Evolutionary conservation across 1,140 invertebrate genomes (phyloP), one percentile per base, ranked within the genome.

Genomic region (Drosophila quadrilineata): DNA sequence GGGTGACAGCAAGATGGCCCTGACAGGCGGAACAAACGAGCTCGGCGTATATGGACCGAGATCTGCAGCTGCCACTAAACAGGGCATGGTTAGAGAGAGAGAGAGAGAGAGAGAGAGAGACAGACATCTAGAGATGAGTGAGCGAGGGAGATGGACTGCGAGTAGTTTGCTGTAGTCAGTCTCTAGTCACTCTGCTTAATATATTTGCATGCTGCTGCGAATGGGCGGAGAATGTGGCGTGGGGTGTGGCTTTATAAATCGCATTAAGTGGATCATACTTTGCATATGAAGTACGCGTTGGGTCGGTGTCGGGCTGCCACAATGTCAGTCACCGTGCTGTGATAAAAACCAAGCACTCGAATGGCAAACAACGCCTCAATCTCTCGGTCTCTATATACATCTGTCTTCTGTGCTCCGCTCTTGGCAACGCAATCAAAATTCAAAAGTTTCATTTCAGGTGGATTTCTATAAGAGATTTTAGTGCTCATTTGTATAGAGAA

Each of bases 191-290:
- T 64, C 40, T 19, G 57, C 56, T 73, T 71, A 74, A 77, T 84
- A 79, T 71, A 77, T 71, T 73, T 73, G 68, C 53, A 46, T 70
- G 70, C 49, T 48, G 38, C n/a, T 64, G 17, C n/a, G n/a, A 35
- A 16, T 9, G 36, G 21, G 54, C 6, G 54, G 19, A 41, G 10
- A 57, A 59, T 16, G 31, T 6, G 8, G 6, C 3, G 33, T 1
- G 45, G 21, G 10, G 31, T 35, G 28, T 68, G 46, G 79, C 54
- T 67, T 67, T 77, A 85, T 84, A 84, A 84, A 84, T 79, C 79
- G 79, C 79, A 75, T 84, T 84, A 85, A 75, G 74, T 79, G 74
- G 79, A 84, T 84, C 79, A 85, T 85, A 84, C 79, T 84, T 84
- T 84, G 79, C 79, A 84, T 85, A 84, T 84, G 79, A 79, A 84